These are phyloP conservation scores for Malurus cyaneus DNA, from an alignment of 2,113 vertebrate species.

Conservation along the genomic window DNA sequence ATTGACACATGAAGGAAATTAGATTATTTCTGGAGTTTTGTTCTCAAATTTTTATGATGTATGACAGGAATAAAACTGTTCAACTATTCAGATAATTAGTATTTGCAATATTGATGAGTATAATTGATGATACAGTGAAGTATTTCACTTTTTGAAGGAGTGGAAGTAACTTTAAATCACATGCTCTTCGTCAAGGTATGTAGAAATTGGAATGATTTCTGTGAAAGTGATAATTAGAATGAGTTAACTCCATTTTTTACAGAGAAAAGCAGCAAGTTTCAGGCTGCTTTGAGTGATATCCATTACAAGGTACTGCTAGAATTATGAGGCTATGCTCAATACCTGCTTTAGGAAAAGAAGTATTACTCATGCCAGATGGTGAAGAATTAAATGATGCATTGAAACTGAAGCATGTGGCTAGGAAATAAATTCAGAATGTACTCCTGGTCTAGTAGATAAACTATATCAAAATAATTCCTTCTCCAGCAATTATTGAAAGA, in stretches of 20 bases:
- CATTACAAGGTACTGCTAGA: background rate
- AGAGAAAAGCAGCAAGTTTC: background rate
- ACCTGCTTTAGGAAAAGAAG: background rate
- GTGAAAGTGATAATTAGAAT: background rate
- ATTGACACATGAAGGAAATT: conserved; percentile 5
- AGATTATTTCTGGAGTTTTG: conserved; percentile 18
- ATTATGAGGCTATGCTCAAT: background rate
- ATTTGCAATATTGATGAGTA: conserved; percentile 39
- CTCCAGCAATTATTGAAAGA: background rate
- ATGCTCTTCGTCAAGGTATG: background rate
- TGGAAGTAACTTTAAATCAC: background rate
- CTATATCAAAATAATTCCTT: background rate
- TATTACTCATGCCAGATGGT: background rate
- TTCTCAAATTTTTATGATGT: conserved; percentile 3
- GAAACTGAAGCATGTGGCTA: background rate
- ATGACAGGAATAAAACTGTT: conserved; percentile 24
- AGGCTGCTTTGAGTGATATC: background rate
- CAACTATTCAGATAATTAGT: conserved; percentile 2
- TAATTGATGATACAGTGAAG: background rate
- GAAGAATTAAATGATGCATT: background rate
- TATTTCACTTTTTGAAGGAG: background rate
- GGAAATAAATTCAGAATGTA: background rate
- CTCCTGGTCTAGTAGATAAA: background rate
- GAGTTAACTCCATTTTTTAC: background rate
- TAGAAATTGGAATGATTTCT: background rate